Evolutionary conservation across 2,888 invertebrate species (phyloP).

Genomic region (Hirtodrosophila trivittata): DNA sequence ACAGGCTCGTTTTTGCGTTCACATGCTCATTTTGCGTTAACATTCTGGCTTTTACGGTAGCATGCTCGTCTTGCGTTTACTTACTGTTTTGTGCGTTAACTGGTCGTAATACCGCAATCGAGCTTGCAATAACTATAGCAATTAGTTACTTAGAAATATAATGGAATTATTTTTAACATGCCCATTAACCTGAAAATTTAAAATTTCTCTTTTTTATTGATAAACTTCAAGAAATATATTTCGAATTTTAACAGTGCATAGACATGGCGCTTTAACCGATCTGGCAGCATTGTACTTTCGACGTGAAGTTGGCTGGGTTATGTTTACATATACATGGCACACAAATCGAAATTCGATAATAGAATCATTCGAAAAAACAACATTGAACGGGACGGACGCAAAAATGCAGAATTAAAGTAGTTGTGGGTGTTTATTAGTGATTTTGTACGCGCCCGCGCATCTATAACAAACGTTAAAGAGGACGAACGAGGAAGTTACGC

Average conservation of each 20-base stretch:
- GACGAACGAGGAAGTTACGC: conserved; percentile 56
- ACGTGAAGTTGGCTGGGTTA: conserved; percentile 16
- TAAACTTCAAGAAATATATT: too few species aligned
- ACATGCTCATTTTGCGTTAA: conserved; percentile 1
- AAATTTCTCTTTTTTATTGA: neutral
- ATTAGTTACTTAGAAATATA: too few species aligned
- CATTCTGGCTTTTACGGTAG: neutral
- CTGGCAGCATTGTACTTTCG: conserved; percentile 1
- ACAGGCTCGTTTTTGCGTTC: neutral
- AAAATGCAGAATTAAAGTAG: conserved; percentile 38
- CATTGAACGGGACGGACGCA: conserved; percentile 48
- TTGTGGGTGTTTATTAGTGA: conserved; percentile 51
- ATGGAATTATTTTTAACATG: too few species aligned
- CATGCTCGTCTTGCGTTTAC: neutral
- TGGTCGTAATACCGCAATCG: too few species aligned
- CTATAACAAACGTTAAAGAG: conserved; percentile 49
- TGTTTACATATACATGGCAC: conserved; percentile 6
- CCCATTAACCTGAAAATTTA: too few species aligned
- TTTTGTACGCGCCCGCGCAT: conserved; percentile 63
- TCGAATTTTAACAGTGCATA: too few species aligned
- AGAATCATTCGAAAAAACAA: conserved; percentile 42
- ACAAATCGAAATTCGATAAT: conserved; percentile 31
- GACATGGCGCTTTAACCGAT: neutral
- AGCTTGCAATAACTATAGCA: too few species aligned
- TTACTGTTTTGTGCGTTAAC: too few species aligned